Base-by-base conservation (phyloP, 2,888 invertebrate genomes). In the Villa cingulata region DNA sequence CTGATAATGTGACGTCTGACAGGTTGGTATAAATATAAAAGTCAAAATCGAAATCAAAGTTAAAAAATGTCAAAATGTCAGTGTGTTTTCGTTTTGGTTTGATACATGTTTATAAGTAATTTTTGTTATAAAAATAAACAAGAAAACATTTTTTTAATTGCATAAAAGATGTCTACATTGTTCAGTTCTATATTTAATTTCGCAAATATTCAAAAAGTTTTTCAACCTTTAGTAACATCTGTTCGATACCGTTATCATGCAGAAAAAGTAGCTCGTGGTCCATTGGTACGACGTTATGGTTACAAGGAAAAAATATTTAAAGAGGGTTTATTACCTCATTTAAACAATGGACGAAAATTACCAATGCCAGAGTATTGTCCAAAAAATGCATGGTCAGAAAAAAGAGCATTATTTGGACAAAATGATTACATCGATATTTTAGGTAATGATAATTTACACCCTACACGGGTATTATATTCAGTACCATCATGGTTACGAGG, bases 361-460 rank as follows among this genome's bases (percentile, higher is more conserved):
- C 77, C 81, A 2, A 75, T 86, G 61, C 86, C 86, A 0, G 70
- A 76, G 36, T 86, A 86, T 54, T 58, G 77, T 47, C 89, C 89
- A 4, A 75, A 71, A 54, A 78, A 90, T 68, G 60, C 68, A 1
- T 96, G 94, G 94, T 62, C 72, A 0, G 76, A 80, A 55, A 83
- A 80, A 57, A 77, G 77, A 59, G 90, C 92, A 2, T 65, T 90
- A 1, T 91, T 87, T 71, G 96, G 96, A 0, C 94, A 94, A 65
- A 96, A 96, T 71, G 95, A 96, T 68, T 96, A 95, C 62, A 92
- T 96, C 54, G 95, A 97, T 65, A 92, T 97, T 49, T 73, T 97
- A 45, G 96, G 96, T 2, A 80, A 83, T 60, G 88, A 86, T 32
- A 74, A 74, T 16, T 56, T 85, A 7, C 88, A 92, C 64, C 95